phyloP scores from a whole-genome alignment of 2,797 vertebrate species.

The Sternarchorhynchus goeldii region DNA sequence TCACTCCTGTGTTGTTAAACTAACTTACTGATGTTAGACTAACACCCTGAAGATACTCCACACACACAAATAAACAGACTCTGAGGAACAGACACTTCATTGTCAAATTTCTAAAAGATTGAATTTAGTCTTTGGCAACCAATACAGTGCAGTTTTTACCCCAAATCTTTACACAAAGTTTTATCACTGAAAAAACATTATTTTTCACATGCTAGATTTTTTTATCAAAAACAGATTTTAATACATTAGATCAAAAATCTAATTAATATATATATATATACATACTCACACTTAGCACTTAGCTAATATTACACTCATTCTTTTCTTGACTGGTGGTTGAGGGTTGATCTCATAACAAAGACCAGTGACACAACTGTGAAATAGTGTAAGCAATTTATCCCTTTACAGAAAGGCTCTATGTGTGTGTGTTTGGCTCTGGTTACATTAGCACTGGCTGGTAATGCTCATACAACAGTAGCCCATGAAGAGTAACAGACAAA shows the following conservation, averaged over 20 bases:
- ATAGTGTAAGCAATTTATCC: neutral
- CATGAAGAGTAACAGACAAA: slow-evolving; percentile 44
- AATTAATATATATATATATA: neutral
- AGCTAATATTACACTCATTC: slow-evolving; percentile 22
- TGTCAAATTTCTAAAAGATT: neutral
- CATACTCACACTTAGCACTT: neutral
- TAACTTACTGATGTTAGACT: too few species aligned
- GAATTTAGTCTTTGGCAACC: too few species aligned
- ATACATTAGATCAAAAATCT: neutral
- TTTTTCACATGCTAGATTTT: too few species aligned
- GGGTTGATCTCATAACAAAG: neutral
- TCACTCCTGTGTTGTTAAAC: too few species aligned
- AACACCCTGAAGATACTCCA: too few species aligned
- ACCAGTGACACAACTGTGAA: slow-evolving; percentile 9
- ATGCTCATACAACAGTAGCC: slow-evolving; percentile 41
- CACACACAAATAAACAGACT: too few species aligned
- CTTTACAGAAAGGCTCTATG: slow-evolving; percentile 1
- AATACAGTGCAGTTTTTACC: too few species aligned
- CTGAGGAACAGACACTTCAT: neutral
- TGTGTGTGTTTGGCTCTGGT: neutral
- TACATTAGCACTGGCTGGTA: slow-evolving; percentile 47
- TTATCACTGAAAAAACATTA: neutral
- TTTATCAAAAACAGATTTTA: too few species aligned
- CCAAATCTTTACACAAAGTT: too few species aligned
- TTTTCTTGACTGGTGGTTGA: neutral